Base-by-base conservation (phyloP, 2,888 invertebrate genomes). In the Apotomis turbidana region DNA sequence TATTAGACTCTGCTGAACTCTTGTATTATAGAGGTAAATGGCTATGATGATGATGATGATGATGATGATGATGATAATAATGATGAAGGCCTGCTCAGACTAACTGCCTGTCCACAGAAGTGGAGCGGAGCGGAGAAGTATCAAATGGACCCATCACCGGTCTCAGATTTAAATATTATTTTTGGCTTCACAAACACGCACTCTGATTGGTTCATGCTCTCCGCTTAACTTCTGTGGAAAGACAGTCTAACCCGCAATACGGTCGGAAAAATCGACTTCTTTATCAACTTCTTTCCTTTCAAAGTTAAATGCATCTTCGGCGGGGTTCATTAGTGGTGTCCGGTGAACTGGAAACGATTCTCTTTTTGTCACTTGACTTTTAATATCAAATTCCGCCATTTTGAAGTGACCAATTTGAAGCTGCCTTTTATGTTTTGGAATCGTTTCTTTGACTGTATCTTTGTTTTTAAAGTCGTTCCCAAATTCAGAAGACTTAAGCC, bases 311-410 rank as follows among this genome's bases (percentile, higher is more conserved):
- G 73, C 68, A 61, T 70, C 74, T 70, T 74, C 71, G 60, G 54
- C 63, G 55, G 52, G 68, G 46, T 74, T 77, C 75, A 73, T 77
- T 76, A 76, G 74, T 63, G 70, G 73, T 71, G 73, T 68, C 73
- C 73, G 70, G 59, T 74, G 71, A 71, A 74, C 71, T 72, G 74
- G 71, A 74, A 76, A 74, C 64, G 66, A 61, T 62, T 72, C 64
- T 52, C 72, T 61, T 74, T 76, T 76, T 75, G 73, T 74, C 71
- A 71, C 70, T 79, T 74, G 68, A 51, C 15, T 44, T 73, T 72
- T 68, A 62, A 72, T 68, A 68, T 68, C 63, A 54, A 61, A 51
- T 51, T 15, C 54, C 66, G 59, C 72, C 62, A 68, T 63, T 63
- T 68, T 63, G 13, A 49, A 68, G 61, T 71, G 71, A 71, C 67